phyloP scores from a whole-genome alignment of 2,113 vertebrate genomes.

The Tylochromis polylepis region DNA sequence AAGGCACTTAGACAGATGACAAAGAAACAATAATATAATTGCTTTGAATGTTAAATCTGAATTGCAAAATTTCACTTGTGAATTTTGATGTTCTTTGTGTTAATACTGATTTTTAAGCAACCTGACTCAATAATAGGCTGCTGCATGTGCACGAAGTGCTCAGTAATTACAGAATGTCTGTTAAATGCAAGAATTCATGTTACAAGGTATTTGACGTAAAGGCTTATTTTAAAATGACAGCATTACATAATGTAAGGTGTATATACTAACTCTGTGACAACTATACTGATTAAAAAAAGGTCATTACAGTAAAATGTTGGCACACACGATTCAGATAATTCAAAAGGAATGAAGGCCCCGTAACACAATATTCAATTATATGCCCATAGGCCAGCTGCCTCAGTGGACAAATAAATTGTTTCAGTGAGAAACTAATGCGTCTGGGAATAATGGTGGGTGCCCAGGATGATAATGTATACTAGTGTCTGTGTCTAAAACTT shows the following conservation, averaged over 20 bases:
- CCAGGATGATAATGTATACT: conserved; percentile 49
- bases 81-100: background rate
- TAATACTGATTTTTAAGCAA: background rate
- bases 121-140: background rate
- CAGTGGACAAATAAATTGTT: conserved; percentile 35
- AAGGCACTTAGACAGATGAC: conserved; percentile 3
- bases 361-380: conserved; percentile 38
- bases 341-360: background rate
- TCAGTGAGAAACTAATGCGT: conserved; percentile 32
- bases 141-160: background rate
- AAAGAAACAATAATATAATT: conserved; percentile 17
- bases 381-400: conserved; percentile 9
- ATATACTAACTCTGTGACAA: background rate
- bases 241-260: background rate
- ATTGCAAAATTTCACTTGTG: background rate
- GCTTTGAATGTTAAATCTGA: background rate
- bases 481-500: conserved; percentile 54
- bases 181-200: background rate
- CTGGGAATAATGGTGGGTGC: conserved; percentile 25
- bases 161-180: background rate
- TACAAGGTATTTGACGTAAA: background rate
- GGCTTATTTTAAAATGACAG: background rate
- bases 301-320: background rate
- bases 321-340: background rate
- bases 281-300: background rate